Conservation (phyloP, 2,113 vertebrate genomes). For the Rhinogobius similis region DNA sequence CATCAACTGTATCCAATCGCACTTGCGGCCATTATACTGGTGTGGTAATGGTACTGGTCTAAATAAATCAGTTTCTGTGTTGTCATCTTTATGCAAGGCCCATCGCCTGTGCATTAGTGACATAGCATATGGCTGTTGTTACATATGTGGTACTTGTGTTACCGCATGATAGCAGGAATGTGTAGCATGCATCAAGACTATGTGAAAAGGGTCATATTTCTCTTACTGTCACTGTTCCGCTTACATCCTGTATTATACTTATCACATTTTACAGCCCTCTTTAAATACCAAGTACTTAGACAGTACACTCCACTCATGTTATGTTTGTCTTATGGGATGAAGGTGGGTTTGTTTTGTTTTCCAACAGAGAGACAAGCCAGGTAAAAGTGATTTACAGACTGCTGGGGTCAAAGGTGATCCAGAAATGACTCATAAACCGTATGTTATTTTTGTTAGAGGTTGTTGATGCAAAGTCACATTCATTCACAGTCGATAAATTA, state of each 20-base stretch:
- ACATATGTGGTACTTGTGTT: conserved; percentile 39
- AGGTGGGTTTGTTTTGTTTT: conserved; percentile 33
- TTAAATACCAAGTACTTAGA: conserved; percentile 4
- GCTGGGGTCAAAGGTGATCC: conserved; percentile 23
- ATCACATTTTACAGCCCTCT: conserved; percentile 23
- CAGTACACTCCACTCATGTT: conserved; percentile 5
- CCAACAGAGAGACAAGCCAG: conserved; percentile 1
- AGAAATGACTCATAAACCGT: conserved; percentile 27
- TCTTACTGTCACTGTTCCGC: neutral
- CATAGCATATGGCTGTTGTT: conserved; percentile 11
- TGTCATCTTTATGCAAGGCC: conserved; percentile 2
- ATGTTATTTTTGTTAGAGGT: neutral
- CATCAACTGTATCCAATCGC: neutral
- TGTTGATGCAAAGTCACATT: neutral
- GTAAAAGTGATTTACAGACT: conserved; percentile 46
- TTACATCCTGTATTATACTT: conserved; percentile 1
- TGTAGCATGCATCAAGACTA: conserved; percentile 15
- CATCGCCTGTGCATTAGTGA: conserved; percentile 34
- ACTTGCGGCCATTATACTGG: neutral
- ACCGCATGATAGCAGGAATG: conserved; percentile 48
- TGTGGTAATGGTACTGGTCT: neutral
- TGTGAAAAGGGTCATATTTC: conserved; percentile 30
- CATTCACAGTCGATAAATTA: conserved; percentile 1
- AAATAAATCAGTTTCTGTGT: neutral
- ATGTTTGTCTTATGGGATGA: conserved; percentile 15